These are phyloP conservation scores for Cuniculus paca DNA, from an alignment of 2,797 vertebrate species.

Conservation along the genomic window DNA sequence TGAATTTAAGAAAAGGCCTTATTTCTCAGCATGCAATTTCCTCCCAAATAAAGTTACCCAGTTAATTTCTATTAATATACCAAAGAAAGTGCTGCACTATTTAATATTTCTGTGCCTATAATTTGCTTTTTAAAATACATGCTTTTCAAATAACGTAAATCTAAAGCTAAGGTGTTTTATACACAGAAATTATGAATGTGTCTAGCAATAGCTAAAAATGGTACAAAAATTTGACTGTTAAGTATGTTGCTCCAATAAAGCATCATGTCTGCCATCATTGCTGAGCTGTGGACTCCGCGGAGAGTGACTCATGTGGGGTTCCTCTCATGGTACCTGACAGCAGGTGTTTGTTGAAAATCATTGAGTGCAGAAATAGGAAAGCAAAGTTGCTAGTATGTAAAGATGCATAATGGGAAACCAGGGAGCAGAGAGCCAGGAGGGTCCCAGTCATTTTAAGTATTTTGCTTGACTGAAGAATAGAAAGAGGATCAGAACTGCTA, in stretches of 20 bases:
- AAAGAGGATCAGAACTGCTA: not conserved
- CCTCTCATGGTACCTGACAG: no score
- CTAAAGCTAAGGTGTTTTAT: conserved; percentile 14
- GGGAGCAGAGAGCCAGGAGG: not conserved
- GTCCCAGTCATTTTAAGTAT: not conserved
- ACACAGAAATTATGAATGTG: not conserved
- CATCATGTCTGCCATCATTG: not conserved
- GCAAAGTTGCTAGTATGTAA: not conserved
- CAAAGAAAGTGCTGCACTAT: not conserved
- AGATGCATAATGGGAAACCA: not conserved
- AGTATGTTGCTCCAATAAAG: not conserved
- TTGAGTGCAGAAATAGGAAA: not conserved
- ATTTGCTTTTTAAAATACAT: conserved; percentile 52
- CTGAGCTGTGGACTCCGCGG: no score
- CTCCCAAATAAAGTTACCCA: conserved; percentile 4
- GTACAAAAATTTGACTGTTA: not conserved
- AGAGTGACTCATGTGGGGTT: not conserved
- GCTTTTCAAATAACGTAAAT: conserved; percentile 32
- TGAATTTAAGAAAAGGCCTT: conserved; percentile 10
- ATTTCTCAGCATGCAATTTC: conserved; percentile 28
- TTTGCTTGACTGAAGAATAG: not conserved
- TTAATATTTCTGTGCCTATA: conserved; percentile 30
- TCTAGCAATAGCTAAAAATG: conserved; percentile 6
- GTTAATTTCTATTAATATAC: conserved; percentile 6
- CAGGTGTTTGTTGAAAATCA: not conserved